Conservation (phyloP, 2,797 vertebrate genomes). For the Cyprinodon diabolis region DNA sequence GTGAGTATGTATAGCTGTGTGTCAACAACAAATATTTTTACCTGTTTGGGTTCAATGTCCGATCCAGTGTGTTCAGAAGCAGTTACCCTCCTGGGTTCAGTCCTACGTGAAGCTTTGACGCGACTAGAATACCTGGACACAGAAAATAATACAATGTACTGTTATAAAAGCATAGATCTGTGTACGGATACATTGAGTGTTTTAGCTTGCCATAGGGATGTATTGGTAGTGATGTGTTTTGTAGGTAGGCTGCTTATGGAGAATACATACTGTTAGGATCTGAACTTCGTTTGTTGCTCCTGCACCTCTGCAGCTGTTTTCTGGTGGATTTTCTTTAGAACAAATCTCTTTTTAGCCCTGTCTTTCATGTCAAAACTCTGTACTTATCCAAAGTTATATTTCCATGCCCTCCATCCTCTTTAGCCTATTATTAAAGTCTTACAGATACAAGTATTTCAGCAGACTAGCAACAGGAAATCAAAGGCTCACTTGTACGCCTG, state of each 20-base stretch:
- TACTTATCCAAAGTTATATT: not conserved
- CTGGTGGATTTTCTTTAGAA: not conserved
- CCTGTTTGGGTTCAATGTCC: conserved; percentile 91
- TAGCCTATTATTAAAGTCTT: not conserved
- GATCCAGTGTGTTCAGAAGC: conserved; percentile 82
- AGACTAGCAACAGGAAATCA: conserved; percentile 2
- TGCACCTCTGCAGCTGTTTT: not conserved
- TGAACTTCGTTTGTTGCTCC: too few relatives aligned
- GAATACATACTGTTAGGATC: not conserved
- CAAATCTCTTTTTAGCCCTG: not conserved
- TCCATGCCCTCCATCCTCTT: not conserved
- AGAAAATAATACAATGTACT: conserved; percentile 1
- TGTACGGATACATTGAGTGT: not conserved
- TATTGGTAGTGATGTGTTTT: not conserved
- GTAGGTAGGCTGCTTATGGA: not conserved
- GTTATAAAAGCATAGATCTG: not conserved
- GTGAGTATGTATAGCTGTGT: not conserved
- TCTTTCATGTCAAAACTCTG: not conserved
- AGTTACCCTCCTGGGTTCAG: conserved; percentile 82
- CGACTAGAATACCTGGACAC: conserved; percentile 89
- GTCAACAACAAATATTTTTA: conserved; percentile 26
- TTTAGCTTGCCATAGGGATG: not conserved
- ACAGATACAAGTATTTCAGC: not conserved
- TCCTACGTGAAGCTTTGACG: conserved; percentile 83
- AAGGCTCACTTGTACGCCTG: conserved; percentile 92